phyloP scores from a whole-genome alignment of 1,140 invertebrate genomes.

The Pararge aegeria region DNA sequence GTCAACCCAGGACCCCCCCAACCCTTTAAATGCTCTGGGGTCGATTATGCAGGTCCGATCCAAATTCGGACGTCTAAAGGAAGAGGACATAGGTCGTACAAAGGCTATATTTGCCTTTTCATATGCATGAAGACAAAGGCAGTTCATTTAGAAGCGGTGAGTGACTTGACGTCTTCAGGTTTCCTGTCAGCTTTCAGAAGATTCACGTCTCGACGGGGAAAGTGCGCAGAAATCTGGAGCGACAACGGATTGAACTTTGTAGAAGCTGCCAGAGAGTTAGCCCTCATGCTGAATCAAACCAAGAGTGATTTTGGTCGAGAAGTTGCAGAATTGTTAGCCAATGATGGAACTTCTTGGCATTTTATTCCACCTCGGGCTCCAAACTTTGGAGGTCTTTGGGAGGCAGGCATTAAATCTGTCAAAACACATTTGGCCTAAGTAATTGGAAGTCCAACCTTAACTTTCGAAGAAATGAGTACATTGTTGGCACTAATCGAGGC shows the following conservation, averaged over 20 bases:
- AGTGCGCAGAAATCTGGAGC: slow-evolving; percentile 31
- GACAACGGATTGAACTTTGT: slow-evolving; percentile 53
- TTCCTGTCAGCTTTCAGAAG: slow-evolving; percentile 47
- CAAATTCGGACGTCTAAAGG: slow-evolving; percentile 26
- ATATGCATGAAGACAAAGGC: slow-evolving; percentile 38
- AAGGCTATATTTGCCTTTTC: slow-evolving; percentile 39
- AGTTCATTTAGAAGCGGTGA: slow-evolving; percentile 42
- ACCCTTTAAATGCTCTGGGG: slow-evolving; percentile 23
- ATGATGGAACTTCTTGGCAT: slow-evolving; percentile 31
- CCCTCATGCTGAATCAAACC: slow-evolving; percentile 4
- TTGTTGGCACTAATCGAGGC: slow-evolving; percentile 46
- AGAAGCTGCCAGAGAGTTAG: slow-evolving; percentile 31
- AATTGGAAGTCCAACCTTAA: slow-evolving; percentile 26
- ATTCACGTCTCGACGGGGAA: slow-evolving; percentile 37
- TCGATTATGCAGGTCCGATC: slow-evolving; percentile 41
- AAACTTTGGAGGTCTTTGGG: slow-evolving; percentile 25
- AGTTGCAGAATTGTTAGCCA: slow-evolving; percentile 22
- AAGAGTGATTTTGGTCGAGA: slow-evolving; percentile 1
- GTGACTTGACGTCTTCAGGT: slow-evolving; percentile 31
- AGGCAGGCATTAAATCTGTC: slow-evolving; percentile 14
- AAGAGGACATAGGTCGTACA: slow-evolving; percentile 26
- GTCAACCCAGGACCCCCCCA: slow-evolving; percentile 10
- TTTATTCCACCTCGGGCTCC: slow-evolving; percentile 31
- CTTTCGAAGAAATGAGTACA: slow-evolving; percentile 33
- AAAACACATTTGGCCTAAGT: slow-evolving; percentile 34